Evolutionary conservation across 1,140 invertebrate species (phyloP).

Genomic region (Drosophila tani): DNA sequence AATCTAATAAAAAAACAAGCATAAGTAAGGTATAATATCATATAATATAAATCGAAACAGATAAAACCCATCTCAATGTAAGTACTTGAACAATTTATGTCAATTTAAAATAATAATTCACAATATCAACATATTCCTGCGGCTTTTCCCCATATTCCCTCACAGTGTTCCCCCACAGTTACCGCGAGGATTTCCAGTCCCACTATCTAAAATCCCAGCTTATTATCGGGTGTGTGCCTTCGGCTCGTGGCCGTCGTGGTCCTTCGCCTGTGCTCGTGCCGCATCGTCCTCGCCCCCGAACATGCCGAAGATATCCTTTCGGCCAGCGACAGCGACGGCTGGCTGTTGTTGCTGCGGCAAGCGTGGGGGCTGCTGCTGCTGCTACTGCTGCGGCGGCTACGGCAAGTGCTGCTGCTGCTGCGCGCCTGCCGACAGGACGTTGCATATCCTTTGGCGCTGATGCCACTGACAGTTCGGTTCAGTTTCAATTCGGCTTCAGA

Average conservation of each 20-base stretch:
- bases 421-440: constrained; percentile 60
- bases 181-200: not conserved
- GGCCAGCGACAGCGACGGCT: not conserved
- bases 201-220: not conserved
- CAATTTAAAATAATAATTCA: too few relatives aligned
- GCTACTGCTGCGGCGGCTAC: constrained; percentile 12
- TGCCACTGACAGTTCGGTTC: constrained; percentile 73
- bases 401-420: constrained; percentile 59
- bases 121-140: not conserved
- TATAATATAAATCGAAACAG: too few relatives aligned
- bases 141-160: not conserved
- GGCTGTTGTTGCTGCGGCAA: constrained; percentile 14
- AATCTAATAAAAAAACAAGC: too few relatives aligned
- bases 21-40: too few relatives aligned
- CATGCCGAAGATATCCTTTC: constrained; percentile 16
- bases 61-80: too few relatives aligned
- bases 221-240: not conserved
- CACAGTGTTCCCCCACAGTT: not conserved
- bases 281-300: constrained; percentile 12
- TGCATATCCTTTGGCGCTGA: constrained; percentile 78
- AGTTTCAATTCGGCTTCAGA: constrained; percentile 74
- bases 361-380: constrained; percentile 7
- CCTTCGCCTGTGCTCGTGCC: constrained; percentile 1
- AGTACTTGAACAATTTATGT: too few relatives aligned
- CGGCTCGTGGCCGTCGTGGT: not conserved